phyloP scores from a whole-genome alignment of 2,888 invertebrate species.

The Thumatha senex region DNA sequence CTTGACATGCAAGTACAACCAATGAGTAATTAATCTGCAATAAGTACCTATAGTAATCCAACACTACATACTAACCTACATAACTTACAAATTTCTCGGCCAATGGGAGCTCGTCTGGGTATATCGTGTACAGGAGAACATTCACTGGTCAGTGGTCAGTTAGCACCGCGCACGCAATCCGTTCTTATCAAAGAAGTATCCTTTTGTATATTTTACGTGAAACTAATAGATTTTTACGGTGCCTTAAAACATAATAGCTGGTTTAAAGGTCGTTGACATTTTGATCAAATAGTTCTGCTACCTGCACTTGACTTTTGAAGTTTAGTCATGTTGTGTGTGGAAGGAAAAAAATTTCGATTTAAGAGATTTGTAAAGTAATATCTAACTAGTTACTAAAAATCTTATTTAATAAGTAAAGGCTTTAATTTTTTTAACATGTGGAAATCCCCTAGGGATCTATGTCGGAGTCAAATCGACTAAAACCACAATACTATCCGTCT shows the following conservation, averaged over 20 bases:
- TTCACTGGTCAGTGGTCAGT: too few relatives aligned
- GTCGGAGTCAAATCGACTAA: too few relatives aligned
- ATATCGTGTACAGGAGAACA: slow-evolving; percentile 8
- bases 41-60: slow-evolving; percentile 17
- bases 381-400: too few relatives aligned
- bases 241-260: slow-evolving; percentile 5
- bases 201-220: slow-evolving; percentile 19
- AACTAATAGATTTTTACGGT: slow-evolving; percentile 23
- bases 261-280: slow-evolving; percentile 2
- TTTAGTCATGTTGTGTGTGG: too few relatives aligned
- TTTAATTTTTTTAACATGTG: too few relatives aligned
- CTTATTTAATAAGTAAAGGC: too few relatives aligned
- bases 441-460: too few relatives aligned
- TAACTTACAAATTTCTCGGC: slow-evolving; percentile 22
- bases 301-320: neutral
- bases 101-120: slow-evolving; percentile 22
- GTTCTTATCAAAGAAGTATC: slow-evolving; percentile 31
- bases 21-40: slow-evolving; percentile 9
- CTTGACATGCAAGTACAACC: neutral
- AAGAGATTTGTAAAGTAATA: too few relatives aligned
- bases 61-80: slow-evolving; percentile 36
- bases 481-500: too few relatives aligned
- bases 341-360: too few relatives aligned
- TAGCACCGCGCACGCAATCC: slow-evolving; percentile 27
- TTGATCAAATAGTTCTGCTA: neutral